A percentile compares a stretch with the other conserved stretches of the same genome.
Conservation (phyloP, 2,888 invertebrate genomes). For the Melinaea marsaeus region DNA sequence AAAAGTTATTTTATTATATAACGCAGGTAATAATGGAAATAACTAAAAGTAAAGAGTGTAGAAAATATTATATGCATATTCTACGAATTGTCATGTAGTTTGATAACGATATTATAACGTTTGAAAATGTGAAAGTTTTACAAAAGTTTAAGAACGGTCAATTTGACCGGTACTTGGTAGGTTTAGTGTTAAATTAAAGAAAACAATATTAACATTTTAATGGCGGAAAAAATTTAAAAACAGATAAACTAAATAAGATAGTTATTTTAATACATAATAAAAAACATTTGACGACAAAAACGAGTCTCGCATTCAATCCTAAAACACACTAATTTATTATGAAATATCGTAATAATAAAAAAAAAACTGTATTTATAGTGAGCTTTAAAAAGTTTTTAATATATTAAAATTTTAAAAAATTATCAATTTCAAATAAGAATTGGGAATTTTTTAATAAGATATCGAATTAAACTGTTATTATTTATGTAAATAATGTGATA, state of each 20-base stretch:
- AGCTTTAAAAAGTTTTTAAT: background rate
- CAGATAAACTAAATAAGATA: background rate
- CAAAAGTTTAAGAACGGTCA: too few species aligned
- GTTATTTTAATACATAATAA: background rate
- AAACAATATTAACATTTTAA: conserved; percentile 3
- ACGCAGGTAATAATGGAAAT: too few species aligned
- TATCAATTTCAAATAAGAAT: too few species aligned
- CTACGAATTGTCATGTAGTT: too few species aligned
- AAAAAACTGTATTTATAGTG: too few species aligned
- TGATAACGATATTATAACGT: too few species aligned
- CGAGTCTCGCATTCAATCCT: conserved; percentile 3
- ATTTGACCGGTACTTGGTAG: too few species aligned
- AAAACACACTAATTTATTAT: background rate
- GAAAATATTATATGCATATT: too few species aligned
- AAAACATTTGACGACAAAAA: background rate
- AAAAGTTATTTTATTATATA: too few species aligned
- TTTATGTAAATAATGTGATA: conserved; percentile 1
- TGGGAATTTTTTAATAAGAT: background rate
- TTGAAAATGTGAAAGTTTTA: too few species aligned
- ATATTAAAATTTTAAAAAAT: background rate
- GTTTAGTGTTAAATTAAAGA: background rate
- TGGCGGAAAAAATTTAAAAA: background rate
- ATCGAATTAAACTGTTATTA: background rate
- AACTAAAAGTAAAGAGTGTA: too few species aligned
- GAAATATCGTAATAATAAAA: too few species aligned